Evolutionary conservation across 1,140 invertebrate species (phyloP).

Genomic region (Leptinotarsa defecta): DNA sequence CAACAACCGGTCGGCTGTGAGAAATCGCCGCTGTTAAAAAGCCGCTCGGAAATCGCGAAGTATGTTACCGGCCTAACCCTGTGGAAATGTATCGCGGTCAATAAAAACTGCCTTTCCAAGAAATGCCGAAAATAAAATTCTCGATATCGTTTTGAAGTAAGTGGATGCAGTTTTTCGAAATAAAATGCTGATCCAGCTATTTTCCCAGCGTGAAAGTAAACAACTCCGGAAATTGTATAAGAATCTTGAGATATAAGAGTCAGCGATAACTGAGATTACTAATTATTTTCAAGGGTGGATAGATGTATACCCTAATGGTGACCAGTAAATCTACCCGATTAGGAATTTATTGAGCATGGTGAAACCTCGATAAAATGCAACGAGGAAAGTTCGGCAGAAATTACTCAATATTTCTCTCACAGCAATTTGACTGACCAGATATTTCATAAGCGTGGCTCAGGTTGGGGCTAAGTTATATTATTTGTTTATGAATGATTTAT

Average conservation of each 20-base stretch:
- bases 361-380: conserved; percentile 6
- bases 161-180: not conserved
- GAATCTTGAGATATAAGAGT: not conserved
- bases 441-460: not conserved
- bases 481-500: not conserved
- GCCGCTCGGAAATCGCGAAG: no score
- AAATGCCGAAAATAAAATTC: no score
- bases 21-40: no score
- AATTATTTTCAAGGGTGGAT: conserved; percentile 6
- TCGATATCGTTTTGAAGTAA: not conserved
- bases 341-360: conserved; percentile 8
- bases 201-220: not conserved
- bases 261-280: conserved; percentile 8
- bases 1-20: no score
- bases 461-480: not conserved
- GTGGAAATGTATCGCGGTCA: no score
- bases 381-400: not conserved
- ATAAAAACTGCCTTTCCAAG: no score
- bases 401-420: conserved; percentile 8
- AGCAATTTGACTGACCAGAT: conserved; percentile 8
- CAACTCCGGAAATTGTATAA: not conserved
- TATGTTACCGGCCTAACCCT: no score
- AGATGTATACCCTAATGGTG: conserved; percentile 8
- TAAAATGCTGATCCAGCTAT: not conserved
- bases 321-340: conserved; percentile 5